Base-by-base conservation (phyloP, 2,888 invertebrate species). In the Agrochola lota region DNA sequence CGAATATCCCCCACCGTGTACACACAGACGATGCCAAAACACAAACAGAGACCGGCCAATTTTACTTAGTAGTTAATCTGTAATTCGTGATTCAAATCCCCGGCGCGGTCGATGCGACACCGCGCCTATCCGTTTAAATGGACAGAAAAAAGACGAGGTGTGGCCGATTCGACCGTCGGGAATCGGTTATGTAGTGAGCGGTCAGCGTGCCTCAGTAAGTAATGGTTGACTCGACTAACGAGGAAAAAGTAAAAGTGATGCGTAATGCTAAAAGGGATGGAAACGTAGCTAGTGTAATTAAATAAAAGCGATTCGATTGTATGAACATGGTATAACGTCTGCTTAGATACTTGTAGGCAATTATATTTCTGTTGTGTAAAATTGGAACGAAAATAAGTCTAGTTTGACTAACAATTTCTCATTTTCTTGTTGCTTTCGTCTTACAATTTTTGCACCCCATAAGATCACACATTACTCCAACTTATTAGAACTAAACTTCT, bases 91-190 rank as follows among this genome's bases (percentile, higher is more conserved):
- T 94, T 91, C 90, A 89, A 90, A 91, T 91, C 91, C 88, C 91
- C 88, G 75, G 80, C 85, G 89, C 87, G 89, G 89, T 88, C 88
- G 87, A 89, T 87, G 90, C 91, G 92, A 92, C 91, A 93, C 94
- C 93, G 93, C 92, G 93, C 94, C 94, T 92, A 93, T 93, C 87
- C 91, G 89, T 93, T 93, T 91, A 93, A 93, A 94, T 92, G 92
- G 93, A 90, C 91, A 91, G 92, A 91, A 93, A 94, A 94, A 92
- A 89, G 79, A 88, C 91, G 89, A 92, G 93, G 94, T 92, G 94
- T 88, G 91, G 90, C 87, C 88, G 85, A 85, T 85, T 89, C 84
- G 77, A 86, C 85, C 82, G 82, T 77, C 77, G 78, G 78, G 85
- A 85, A 43, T 78, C 72, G 89, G 88, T 77, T 74, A 66, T 52